Percentiles rank a stretch among this genome's conserved stretches.
These are phyloP conservation scores for Engraulis encrasicolus DNA, from an alignment of 2,113 vertebrate genomes.

Conservation along the genomic window DNA sequence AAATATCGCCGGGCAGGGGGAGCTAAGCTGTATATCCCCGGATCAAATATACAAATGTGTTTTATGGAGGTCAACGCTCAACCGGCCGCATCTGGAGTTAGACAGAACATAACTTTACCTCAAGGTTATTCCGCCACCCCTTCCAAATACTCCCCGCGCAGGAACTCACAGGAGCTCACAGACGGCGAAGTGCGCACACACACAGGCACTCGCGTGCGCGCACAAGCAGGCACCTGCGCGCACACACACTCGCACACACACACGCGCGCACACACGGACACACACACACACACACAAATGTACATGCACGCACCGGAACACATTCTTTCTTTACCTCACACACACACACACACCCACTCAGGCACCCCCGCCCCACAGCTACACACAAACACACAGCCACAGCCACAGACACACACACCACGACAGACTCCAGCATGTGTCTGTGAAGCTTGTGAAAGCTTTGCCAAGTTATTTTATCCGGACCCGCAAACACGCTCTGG, in stretches of 20 bases:
- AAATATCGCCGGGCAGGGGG: slow-evolving; percentile 60
- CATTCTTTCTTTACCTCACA: not conserved
- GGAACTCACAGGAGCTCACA: too few species aligned
- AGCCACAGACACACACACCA: not conserved
- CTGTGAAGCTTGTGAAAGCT: slow-evolving; percentile 42
- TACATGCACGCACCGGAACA: not conserved
- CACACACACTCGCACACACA: not conserved
- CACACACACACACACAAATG: not conserved
- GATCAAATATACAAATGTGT: slow-evolving; percentile 73
- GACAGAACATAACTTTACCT: slow-evolving; percentile 62
- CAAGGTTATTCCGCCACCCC: slow-evolving; percentile 72
- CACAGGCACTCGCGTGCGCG: not conserved
- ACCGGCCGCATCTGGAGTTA: slow-evolving; percentile 58
- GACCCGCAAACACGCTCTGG: not conserved
- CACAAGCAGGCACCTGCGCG: not conserved
- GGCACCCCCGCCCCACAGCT: not conserved
- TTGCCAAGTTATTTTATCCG: slow-evolving; percentile 30
- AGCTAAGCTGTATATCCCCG: slow-evolving; percentile 58
- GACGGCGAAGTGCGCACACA: too few species aligned
- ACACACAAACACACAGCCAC: not conserved
- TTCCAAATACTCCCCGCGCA: too few species aligned
- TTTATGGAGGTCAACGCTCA: slow-evolving; percentile 67
- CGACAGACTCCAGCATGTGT: not conserved
- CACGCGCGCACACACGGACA: too few species aligned
- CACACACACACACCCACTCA: not conserved